A percentile compares a stretch with the other conserved stretches of the same genome.
Conservation (phyloP, 2,113 vertebrate species). For the Machaerirhynchus nigripectus region DNA sequence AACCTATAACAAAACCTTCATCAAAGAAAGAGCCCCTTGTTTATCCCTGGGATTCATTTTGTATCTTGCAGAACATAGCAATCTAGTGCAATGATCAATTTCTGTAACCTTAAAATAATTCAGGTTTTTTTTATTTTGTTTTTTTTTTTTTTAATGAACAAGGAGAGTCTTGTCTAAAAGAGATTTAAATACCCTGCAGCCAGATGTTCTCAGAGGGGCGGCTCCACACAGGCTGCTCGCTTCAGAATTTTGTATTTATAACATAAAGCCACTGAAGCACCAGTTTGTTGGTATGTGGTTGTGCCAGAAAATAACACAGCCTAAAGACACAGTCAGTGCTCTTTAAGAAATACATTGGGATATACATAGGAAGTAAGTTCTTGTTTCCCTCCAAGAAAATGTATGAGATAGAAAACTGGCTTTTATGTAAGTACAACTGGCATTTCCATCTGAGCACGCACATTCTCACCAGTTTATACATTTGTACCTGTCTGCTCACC, state of each 20-base stretch:
- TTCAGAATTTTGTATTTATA: neutral
- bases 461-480: neutral
- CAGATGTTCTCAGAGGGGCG: neutral
- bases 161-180: conserved; percentile 2
- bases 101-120: neutral
- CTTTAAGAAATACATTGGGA: neutral
- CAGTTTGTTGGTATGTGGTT: neutral
- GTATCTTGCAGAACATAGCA: neutral
- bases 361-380: neutral
- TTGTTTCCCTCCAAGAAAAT: neutral
- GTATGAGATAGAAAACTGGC: neutral
- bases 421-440: neutral
- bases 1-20: neutral
- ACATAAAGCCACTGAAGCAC: neutral
- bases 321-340: neutral
- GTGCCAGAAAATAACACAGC: neutral
- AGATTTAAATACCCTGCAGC: neutral
- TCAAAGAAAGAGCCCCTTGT: neutral
- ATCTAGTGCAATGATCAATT: neutral
- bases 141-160: neutral
- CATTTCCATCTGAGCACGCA: neutral
- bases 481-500: conserved; percentile 88
- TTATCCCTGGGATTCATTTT: neutral
- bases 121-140: neutral
- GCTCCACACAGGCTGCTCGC: neutral